Base-by-base conservation (phyloP, 2,888 invertebrate species). In the Chrysodeixis includens region DNA sequence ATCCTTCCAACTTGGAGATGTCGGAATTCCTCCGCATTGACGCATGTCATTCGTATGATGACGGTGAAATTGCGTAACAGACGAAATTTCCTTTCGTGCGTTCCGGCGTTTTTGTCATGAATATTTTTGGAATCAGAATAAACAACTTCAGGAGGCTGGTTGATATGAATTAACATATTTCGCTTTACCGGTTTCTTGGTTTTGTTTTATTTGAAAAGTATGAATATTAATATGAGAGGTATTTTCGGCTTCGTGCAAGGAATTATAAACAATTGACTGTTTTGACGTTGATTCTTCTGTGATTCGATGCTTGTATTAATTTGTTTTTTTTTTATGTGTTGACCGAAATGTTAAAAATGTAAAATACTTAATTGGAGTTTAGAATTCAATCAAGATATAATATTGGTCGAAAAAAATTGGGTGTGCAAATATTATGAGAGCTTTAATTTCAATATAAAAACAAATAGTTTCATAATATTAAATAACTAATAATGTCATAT, bases 71-170 rank as follows among this genome's bases (percentile, higher is more conserved):
- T 67, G 35, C 71, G 65, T 65, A 68, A 66, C 76, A 35, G 52
- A 53, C 30, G 9, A 69, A 60, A 61, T 62, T 65, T 62, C 26
- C 51, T 56, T 61, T 10, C 46, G 46, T 52, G 46, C 35, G 55
- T 67, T 55, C 51, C 52, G 4, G 22, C 49, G 26, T 71, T 61
- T 44, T 40, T 30, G 61, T 62, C 65, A 57, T 63, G 54, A 59
- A 69, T 64, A 62, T 62, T 71, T 71, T 71, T 66, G 0, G 32
- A 62, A 65, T 63, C 53, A 68, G 58, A 71, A 69, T 66, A 72
- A 66, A 71, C 53, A 61, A 49, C 55, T 35, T 26, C 30, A 12
- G 8, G 16, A 32, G 49, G 62, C 51, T 67, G 55, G 52, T 61
- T 3, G 49, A 9, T 4, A 51, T 68, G 57, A 52, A 74, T 64